Evolutionary conservation across 2,797 vertebrate genomes (phyloP), one percentile per base, ranked within the genome.

Genomic region (Muscicapa comitata): DNA sequence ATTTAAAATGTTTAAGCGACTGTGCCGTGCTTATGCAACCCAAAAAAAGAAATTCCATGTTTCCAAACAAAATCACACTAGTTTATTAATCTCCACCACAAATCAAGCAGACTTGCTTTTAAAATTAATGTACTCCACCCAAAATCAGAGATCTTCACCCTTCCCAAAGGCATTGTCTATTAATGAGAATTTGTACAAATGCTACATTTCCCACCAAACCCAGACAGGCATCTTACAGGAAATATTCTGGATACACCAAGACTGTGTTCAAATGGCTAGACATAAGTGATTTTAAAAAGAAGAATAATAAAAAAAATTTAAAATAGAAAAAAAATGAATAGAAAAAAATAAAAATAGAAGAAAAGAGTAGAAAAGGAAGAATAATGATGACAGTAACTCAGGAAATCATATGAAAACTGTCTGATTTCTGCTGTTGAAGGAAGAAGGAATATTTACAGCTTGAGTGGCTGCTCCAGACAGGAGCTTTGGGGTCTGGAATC

Each of bases 1-100:
- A 97, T 89, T 93, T 88, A 43, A 93, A 95, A 87, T 93, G 61
- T 90, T 94, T 76, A 92, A 81, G 86, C 17, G 4, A 72, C 74
- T 54, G 40, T 45, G 63, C 31, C 0, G 1, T 72, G 76, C 92
- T 94, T 90, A 83, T 24, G 25, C 57, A 96, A 93, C 38, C 92
- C 48, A 31, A 72, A 86, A 89, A 88, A 86, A 88, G 37, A 96
- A 88, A 90, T 77, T 51, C 40, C 3, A 1, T 70, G 43, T 82
- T 95, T 86, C 81, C 80, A 83, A 94, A 95, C 78, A 82, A 90
- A 77, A 63, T 61, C 54, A 70, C 40, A 11, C 28, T 73, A 31
- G 31, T 75, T 93, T 73, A 73, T 91, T 78, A 78, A 57, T 47
- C 66, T 70, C 47, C 54, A 58, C 25, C 29, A 38, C 2, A 54